A percentile compares a stretch with the other conserved stretches of the same genome.
These are phyloP conservation scores for Ectemnius lituratus DNA, from an alignment of 2,888 invertebrate species.

Conservation along the genomic window DNA sequence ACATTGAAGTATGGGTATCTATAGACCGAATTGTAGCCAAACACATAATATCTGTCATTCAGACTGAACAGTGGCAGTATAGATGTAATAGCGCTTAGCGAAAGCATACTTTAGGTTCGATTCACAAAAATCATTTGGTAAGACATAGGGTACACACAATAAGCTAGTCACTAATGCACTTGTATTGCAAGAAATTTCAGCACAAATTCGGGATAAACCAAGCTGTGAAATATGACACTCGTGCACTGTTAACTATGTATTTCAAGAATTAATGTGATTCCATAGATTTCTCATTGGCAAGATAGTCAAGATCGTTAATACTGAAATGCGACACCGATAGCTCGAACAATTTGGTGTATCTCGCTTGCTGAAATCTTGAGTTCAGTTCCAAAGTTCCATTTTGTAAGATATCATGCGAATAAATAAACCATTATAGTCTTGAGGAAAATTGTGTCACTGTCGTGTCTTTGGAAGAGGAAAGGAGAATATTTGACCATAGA, in stretches of 20 bases:
- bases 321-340: too few relatives aligned
- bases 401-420: conserved; percentile 18
- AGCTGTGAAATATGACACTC: background rate
- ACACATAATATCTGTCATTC: conserved; percentile 23
- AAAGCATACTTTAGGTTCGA: too few relatives aligned
- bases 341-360: too few relatives aligned
- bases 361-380: background rate
- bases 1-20: conserved; percentile 26
- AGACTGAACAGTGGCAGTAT: conserved; percentile 17
- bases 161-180: background rate
- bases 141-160: too few relatives aligned
- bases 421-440: conserved; percentile 21
- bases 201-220: background rate
- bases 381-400: conserved; percentile 18
- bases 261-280: background rate
- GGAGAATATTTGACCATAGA: conserved; percentile 11
- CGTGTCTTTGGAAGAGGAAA: background rate
- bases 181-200: background rate
- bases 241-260: conserved; percentile 7
- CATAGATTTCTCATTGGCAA: too few relatives aligned
- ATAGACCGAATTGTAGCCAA: conserved; percentile 22
- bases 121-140: too few relatives aligned
- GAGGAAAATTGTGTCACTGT: background rate
- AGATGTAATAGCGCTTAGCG: too few relatives aligned
- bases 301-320: too few relatives aligned